Percentiles rank a stretch among this genome's conserved stretches.
phyloP scores from a whole-genome alignment of 2,113 vertebrate genomes.

The Litocranius walleri region DNA sequence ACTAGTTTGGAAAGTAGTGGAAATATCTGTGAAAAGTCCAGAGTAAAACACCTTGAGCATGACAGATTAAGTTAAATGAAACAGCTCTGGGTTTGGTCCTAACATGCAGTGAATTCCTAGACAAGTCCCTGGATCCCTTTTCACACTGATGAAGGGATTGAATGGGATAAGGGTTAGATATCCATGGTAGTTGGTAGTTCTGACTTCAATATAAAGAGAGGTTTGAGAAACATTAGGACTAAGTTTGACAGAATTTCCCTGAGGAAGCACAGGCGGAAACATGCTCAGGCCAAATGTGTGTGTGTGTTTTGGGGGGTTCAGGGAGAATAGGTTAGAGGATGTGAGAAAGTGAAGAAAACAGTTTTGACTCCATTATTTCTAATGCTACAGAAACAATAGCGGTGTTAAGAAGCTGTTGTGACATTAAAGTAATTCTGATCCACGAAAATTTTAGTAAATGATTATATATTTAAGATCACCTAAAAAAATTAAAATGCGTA shows the following conservation, averaged over 20 bases:
- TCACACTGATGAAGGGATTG: neutral
- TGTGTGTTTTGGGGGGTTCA: neutral
- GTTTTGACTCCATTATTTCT: neutral
- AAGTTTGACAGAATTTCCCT: slow-evolving; percentile 1
- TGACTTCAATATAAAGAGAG: neutral
- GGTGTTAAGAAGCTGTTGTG: neutral
- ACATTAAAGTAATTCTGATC: slow-evolving; percentile 26
- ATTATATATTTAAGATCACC: neutral
- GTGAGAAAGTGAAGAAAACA: neutral
- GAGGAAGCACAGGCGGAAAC: neutral
- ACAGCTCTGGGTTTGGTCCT: neutral
- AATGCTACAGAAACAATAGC: neutral
- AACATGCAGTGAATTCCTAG: neutral
- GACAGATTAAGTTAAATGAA: neutral
- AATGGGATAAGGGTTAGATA: neutral
- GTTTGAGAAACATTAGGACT: neutral
- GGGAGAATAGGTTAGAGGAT: no score
- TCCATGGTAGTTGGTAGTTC: neutral
- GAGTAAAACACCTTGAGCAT: neutral
- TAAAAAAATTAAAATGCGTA: neutral
- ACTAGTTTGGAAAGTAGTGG: neutral
- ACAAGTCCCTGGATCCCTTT: neutral
- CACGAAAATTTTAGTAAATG: neutral
- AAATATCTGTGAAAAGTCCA: neutral
- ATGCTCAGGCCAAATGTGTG: neutral